phyloP scores from a whole-genome alignment of 2,888 invertebrate species.

The Drosophila histrio region DNA sequence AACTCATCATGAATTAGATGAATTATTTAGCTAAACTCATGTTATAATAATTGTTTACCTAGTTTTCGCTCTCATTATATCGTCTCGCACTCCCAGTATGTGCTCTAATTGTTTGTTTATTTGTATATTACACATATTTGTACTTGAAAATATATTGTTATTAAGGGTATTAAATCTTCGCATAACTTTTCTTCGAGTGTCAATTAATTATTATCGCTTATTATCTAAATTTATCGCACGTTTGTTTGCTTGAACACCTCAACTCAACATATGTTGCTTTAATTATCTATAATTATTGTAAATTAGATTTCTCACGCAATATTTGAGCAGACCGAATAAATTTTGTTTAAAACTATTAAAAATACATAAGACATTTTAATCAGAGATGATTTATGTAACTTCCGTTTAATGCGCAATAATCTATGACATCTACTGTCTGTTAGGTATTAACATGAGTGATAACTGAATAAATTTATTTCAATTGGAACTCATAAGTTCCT shows the following conservation, averaged over 20 bases:
- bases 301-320: conserved; percentile 1
- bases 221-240: conserved; percentile 9
- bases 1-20: not conserved
- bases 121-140: no score
- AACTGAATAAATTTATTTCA: no score
- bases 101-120: not conserved
- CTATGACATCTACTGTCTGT: no score
- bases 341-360: not conserved
- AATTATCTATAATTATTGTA: conserved; percentile 7
- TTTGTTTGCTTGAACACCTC: not conserved
- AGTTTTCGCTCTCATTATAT: not conserved
- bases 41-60: no score
- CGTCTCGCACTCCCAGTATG: not conserved
- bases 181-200: not conserved
- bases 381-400: no score
- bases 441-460: no score
- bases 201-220: not conserved
- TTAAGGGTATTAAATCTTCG: not conserved
- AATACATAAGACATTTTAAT: no score
- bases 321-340: not conserved
- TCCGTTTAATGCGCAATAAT: no score
- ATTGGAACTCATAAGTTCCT: no score
- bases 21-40: no score
- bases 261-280: not conserved
- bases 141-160: no score